Conservation (phyloP, 2,797 vertebrate genomes). For the Paramormyrops hopkinsi region DNA sequence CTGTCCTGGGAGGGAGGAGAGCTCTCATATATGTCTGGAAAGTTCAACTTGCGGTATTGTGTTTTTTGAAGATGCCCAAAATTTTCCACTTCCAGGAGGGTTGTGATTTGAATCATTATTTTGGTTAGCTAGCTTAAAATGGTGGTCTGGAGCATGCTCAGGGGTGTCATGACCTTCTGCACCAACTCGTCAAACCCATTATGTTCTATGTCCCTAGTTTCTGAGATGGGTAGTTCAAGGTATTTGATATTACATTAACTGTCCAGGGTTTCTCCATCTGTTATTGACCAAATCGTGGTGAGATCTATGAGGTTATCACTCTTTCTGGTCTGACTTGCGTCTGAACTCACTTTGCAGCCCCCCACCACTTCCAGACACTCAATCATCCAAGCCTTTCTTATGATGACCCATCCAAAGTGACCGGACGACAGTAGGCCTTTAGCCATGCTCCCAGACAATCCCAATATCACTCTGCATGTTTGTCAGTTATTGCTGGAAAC, state of each 20-base stretch:
- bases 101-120: not conserved
- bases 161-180: not conserved
- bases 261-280: conserved; percentile 19
- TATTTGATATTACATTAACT: conserved; percentile 35
- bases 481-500: conserved; percentile 35
- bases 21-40: not conserved
- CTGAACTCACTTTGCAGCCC: not conserved
- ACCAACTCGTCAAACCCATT: not conserved
- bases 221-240: conserved; percentile 36
- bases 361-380: not conserved
- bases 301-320: conserved; percentile 42
- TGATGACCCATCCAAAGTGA: not conserved
- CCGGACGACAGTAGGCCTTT: not conserved
- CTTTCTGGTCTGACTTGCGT: not conserved
- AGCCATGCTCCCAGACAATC: not conserved
- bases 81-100: not conserved
- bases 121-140: not conserved
- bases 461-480: conserved; percentile 21
- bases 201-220: conserved; percentile 36
- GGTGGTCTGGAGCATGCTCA: not conserved
- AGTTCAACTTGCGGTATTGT: not conserved
- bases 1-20: not conserved
- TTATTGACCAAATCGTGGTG: conserved; percentile 33
- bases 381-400: not conserved
- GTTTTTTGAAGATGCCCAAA: not conserved